Conservation (phyloP, 1,140 invertebrate genomes). For the Asbolus verrucosus region DNA sequence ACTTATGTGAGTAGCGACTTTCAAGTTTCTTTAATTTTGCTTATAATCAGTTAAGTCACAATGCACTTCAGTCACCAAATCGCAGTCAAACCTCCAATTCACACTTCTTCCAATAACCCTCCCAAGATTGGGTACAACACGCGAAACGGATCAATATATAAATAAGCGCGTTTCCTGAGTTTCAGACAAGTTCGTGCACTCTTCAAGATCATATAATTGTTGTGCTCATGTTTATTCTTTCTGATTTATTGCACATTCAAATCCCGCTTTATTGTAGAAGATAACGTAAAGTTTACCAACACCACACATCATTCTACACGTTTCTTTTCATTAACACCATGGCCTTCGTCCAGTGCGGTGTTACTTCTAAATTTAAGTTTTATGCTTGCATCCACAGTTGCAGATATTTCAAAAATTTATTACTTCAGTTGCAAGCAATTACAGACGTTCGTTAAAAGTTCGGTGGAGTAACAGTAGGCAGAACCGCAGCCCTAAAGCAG, state of each 20-base stretch:
- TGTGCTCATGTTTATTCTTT: too few relatives aligned
- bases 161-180: too few relatives aligned
- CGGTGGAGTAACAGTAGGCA: neutral
- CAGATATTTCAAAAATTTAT: too few relatives aligned
- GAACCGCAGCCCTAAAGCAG: neutral
- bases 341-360: neutral
- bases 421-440: too few relatives aligned
- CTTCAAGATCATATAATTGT: neutral
- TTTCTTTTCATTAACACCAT: slow-evolving; percentile 5
- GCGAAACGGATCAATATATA: neutral
- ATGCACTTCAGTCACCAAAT: slow-evolving; percentile 1
- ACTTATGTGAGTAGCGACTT: slow-evolving; percentile 41
- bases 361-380: neutral
- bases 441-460: too few relatives aligned
- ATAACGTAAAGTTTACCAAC: too few relatives aligned
- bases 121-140: neutral
- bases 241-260: too few relatives aligned
- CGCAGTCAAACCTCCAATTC: neutral
- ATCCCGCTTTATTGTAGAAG: too few relatives aligned
- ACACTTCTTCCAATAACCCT: neutral
- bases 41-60: neutral
- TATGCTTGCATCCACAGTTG: neutral
- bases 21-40: neutral
- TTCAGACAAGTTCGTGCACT: neutral
- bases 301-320: too few relatives aligned